phyloP scores from a whole-genome alignment of 2,797 vertebrate species.

The Taeniopygia guttata region DNA sequence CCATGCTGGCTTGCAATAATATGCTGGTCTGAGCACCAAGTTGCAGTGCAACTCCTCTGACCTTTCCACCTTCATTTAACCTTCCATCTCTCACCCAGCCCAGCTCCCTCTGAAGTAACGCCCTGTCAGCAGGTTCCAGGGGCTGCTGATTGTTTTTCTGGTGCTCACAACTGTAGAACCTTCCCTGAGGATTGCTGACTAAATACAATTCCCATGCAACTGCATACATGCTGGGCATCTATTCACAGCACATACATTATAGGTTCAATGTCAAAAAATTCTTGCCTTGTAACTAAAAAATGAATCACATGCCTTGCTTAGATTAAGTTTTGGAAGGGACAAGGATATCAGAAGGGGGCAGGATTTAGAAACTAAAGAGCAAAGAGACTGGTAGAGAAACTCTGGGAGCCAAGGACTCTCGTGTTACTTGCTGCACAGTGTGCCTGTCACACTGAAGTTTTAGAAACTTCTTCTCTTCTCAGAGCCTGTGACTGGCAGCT shows the following conservation, averaged over 20 bases:
- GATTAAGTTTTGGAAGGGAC: not conserved
- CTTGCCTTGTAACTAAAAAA: not conserved
- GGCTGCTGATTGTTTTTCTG: not conserved
- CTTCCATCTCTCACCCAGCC: not conserved
- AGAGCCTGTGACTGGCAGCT: not conserved
- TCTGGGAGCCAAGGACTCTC: not conserved
- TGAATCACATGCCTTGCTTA: not conserved
- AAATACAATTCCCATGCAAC: not conserved
- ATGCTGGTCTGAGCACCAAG: not conserved
- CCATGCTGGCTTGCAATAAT: not conserved
- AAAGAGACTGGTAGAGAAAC: not conserved
- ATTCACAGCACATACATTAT: not conserved
- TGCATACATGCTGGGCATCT: not conserved
- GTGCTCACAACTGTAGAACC: not conserved
- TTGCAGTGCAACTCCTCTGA: not conserved
- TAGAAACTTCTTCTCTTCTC: not conserved
- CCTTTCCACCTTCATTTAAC: not conserved
- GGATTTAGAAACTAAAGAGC: not conserved
- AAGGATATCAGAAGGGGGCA: not conserved
- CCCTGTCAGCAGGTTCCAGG: not conserved
- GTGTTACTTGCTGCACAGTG: rapidly evolving
- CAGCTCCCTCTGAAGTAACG: not conserved
- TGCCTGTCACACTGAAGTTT: not conserved
- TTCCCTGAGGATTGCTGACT: constrained; percentile 9
- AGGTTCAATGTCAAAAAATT: not conserved